phyloP scores from a whole-genome alignment of 2,888 invertebrate genomes.

The Morinoia aosen region DNA sequence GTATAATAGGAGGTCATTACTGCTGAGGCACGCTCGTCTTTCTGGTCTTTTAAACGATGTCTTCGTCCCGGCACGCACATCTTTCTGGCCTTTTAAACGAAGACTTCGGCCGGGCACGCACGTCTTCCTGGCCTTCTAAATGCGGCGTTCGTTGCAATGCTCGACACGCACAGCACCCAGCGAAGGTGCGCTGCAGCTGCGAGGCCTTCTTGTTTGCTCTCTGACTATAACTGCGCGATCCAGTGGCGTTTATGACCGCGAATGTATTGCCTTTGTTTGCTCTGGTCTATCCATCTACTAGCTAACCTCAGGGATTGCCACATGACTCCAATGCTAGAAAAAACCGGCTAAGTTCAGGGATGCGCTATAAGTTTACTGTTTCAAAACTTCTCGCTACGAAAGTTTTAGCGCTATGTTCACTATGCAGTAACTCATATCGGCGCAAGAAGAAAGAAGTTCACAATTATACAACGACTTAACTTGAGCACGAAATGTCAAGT shows the following conservation, averaged over 20 bases:
- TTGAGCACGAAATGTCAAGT: too few relatives aligned
- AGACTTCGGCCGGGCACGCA: neutral
- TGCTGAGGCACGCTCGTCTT: neutral
- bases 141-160: slow-evolving; percentile 2
- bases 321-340: too few relatives aligned
- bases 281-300: neutral
- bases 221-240: neutral
- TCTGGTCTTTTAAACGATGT: neutral
- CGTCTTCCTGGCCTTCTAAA: neutral
- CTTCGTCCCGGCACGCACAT: neutral
- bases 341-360: too few relatives aligned
- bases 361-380: too few relatives aligned
- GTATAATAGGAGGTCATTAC: neutral
- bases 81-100: neutral
- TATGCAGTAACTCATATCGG: too few relatives aligned
- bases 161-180: neutral
- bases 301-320: neutral
- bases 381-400: neutral
- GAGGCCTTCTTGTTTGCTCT: neutral
- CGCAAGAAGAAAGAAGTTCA: too few relatives aligned
- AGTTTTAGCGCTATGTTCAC: neutral
- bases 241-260: neutral
- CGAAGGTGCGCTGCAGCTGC: neutral
- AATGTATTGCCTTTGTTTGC: neutral
- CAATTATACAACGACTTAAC: too few relatives aligned